A percentile compares a stretch with the other conserved stretches of the same genome.
Evolutionary conservation across 2,797 vertebrate species (phyloP).

Genomic region (Clarias fuscus): DNA sequence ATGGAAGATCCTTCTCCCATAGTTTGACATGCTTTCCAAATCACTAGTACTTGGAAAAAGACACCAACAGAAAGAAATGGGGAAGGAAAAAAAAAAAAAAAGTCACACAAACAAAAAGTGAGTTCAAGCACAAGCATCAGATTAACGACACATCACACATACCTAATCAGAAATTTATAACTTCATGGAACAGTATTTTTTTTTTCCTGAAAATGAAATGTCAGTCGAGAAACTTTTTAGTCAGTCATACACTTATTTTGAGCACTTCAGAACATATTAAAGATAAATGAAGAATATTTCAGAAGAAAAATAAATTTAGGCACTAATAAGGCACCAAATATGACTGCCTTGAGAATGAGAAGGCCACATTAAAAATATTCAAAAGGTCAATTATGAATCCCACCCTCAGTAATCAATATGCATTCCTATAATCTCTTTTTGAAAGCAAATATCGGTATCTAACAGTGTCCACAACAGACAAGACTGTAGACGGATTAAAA

Average conservation of each 20-base stretch:
- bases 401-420: conserved; percentile 47
- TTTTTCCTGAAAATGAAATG: conserved; percentile 57
- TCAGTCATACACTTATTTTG: conserved; percentile 51
- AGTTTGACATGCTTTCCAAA: conserved; percentile 66
- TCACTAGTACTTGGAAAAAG: conserved; percentile 40
- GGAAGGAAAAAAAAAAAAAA: conserved; percentile 34
- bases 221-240: conserved; percentile 25
- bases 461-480: conserved; percentile 43
- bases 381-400: conserved; percentile 69
- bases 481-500: conserved; percentile 26
- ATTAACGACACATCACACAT: conserved; percentile 35
- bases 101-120: conserved; percentile 41
- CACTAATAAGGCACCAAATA: conserved; percentile 85
- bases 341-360: conserved; percentile 85
- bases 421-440: conserved; percentile 36
- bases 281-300: conserved; percentile 58
- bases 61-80: conserved; percentile 53
- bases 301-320: conserved; percentile 83
- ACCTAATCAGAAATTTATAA: conserved; percentile 32
- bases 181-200: conserved; percentile 6
- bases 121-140: conserved; percentile 20
- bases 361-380: conserved; percentile 85
- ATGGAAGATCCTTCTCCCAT: conserved; percentile 58
- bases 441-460: conserved; percentile 33
- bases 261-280: conserved; percentile 53